phyloP scores from a whole-genome alignment of 2,113 vertebrate genomes.

The Campylomormyrus numenius region DNA sequence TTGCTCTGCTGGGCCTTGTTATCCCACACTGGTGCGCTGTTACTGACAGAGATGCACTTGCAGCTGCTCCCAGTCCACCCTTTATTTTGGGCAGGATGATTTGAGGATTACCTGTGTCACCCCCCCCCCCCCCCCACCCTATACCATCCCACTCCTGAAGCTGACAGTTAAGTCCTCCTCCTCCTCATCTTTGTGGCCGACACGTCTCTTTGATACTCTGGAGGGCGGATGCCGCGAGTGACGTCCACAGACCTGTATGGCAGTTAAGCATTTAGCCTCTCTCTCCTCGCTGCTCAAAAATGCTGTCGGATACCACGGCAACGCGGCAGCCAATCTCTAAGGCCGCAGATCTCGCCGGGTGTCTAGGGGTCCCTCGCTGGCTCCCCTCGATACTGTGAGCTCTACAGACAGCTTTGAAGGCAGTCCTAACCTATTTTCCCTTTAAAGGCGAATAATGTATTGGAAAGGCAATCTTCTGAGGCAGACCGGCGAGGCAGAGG shows the following conservation, averaged over 20 bases:
- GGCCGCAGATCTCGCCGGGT: not conserved
- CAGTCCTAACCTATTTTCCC: conserved; percentile 29
- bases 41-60: not conserved
- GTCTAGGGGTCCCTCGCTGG: not conserved
- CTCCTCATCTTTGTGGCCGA: not conserved
- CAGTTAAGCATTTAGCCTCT: conserved; percentile 29
- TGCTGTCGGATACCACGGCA: not conserved
- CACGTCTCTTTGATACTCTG: not conserved
- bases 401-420: conserved; percentile 23
- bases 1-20: not conserved
- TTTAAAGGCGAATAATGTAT: not conserved
- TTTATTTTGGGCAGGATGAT: conserved; percentile 22
- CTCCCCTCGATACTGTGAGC: not conserved
- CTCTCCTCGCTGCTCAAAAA: conserved; percentile 17
- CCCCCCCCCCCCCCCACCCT: not conserved
- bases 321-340: not conserved
- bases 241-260: conserved; percentile 17
- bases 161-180: not conserved
- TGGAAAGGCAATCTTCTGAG: not conserved
- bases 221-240: conserved; percentile 15
- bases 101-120: not conserved
- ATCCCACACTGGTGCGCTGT: not conserved
- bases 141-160: not conserved
- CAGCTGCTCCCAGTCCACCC: not conserved
- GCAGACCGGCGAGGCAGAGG: not conserved